Percentiles rank a stretch among this genome's conserved stretches.
phyloP scores from a whole-genome alignment of 1,140 invertebrate genomes.

The Pseudobourletiella spinata region DNA sequence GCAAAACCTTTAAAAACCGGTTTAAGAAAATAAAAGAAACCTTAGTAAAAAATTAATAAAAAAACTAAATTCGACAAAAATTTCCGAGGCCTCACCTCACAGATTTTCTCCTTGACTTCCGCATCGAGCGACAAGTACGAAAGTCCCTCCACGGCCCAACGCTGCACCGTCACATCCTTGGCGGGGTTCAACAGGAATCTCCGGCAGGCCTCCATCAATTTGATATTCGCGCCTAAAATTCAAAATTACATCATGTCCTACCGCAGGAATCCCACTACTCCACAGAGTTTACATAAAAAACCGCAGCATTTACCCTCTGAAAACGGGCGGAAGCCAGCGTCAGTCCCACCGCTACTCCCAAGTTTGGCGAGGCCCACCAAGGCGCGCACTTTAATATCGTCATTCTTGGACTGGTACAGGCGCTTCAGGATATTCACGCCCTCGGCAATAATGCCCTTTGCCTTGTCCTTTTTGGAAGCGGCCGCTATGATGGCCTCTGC shows the following conservation, averaged over 20 bases:
- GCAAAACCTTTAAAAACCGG: too few species aligned
- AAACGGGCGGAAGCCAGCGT: constrained; percentile 86
- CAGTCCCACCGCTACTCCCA: constrained; percentile 89
- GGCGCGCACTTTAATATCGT: constrained; percentile 78
- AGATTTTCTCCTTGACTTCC: constrained; percentile 94
- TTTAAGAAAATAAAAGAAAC: too few species aligned
- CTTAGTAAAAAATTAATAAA: too few species aligned
- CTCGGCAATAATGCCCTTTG: constrained; percentile 76
- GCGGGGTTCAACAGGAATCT: constrained; percentile 74
- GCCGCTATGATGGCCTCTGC: constrained; percentile 94
- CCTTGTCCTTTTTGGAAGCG: constrained; percentile 95
- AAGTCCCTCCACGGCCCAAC: constrained; percentile 95
- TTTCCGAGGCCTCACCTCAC: constrained; percentile 64
- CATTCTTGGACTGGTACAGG: constrained; percentile 83
- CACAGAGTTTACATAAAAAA: too few species aligned
- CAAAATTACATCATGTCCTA: neutral
- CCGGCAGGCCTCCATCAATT: constrained; percentile 86
- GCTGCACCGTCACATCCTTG: constrained; percentile 79
- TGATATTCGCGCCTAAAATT: constrained; percentile 58
- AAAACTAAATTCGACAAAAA: neutral
- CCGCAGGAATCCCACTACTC: too few species aligned
- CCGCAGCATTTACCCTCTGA: constrained; percentile 61
- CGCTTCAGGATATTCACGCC: constrained; percentile 91
- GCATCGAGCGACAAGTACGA: constrained; percentile 96
- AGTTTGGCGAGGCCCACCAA: constrained; percentile 94